These are phyloP conservation scores for Vombatus ursinus DNA, from an alignment of 2,113 vertebrate species.

Conservation along the genomic window DNA sequence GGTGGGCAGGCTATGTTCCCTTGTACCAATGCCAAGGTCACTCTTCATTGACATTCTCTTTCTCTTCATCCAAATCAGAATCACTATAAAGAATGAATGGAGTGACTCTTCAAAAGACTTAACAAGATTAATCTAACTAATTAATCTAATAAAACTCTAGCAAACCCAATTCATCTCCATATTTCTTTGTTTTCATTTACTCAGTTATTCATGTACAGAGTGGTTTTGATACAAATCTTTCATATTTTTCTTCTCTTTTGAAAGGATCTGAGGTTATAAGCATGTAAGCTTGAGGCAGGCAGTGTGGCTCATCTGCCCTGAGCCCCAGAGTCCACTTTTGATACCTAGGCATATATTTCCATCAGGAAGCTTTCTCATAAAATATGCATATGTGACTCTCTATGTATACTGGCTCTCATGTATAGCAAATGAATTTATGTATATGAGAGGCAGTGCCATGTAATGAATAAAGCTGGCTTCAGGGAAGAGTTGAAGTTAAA, in stretches of 20 bases:
- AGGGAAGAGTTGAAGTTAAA: background rate
- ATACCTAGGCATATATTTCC: background rate
- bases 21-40: background rate
- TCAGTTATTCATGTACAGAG: background rate
- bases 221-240: background rate
- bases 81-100: background rate
- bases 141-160: background rate
- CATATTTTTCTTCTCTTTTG: background rate
- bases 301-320: background rate
- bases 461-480: background rate
- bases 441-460: background rate
- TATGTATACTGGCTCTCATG: background rate
- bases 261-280: too few relatives aligned
- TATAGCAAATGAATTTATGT: background rate
- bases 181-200: background rate
- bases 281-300: background rate
- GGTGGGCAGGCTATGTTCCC: background rate
- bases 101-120: background rate
- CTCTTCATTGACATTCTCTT: background rate
- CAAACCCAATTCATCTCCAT: background rate
- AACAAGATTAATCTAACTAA: background rate
- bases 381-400: background rate
- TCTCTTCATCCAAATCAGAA: background rate
- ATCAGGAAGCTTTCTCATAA: background rate
- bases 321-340: background rate